Conservation (phyloP, 1,140 invertebrate genomes). For the Nymphalis io region DNA sequence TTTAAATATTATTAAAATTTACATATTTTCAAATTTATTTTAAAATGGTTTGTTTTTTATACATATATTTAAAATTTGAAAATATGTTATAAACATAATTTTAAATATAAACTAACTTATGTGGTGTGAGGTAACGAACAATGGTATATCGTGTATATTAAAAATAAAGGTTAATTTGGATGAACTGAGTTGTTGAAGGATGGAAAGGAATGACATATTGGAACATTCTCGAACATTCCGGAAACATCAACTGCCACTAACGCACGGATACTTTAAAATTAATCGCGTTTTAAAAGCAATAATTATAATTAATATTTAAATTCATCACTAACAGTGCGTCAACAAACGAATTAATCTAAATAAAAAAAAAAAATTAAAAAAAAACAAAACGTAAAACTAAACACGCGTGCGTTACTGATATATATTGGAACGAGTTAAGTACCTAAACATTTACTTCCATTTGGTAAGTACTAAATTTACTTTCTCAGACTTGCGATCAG, state of each 20-base stretch:
- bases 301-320: conserved; percentile 22
- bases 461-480: conserved; percentile 10
- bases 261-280: neutral
- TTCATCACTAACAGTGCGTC: conserved; percentile 39
- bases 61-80: conserved; percentile 3
- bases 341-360: conserved; percentile 49
- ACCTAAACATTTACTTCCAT: conserved; percentile 34
- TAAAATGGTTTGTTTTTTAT: too few relatives aligned
- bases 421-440: conserved; percentile 43
- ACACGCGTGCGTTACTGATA: conserved; percentile 56
- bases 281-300: conserved; percentile 15
- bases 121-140: conserved; percentile 55
- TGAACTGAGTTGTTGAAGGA: neutral
- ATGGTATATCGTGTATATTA: conserved; percentile 17
- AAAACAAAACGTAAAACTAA: conserved; percentile 54
- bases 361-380: conserved; percentile 41
- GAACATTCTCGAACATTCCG: neutral
- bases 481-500: conserved; percentile 64
- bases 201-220: neutral
- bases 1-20: conserved; percentile 26
- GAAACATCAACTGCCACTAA: conserved; percentile 34
- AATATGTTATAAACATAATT: conserved; percentile 10
- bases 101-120: conserved; percentile 29
- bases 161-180: conserved; percentile 10
- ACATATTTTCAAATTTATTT: conserved; percentile 10